phyloP scores from a whole-genome alignment of 2,113 vertebrate genomes.

The Anguilla japonica region DNA sequence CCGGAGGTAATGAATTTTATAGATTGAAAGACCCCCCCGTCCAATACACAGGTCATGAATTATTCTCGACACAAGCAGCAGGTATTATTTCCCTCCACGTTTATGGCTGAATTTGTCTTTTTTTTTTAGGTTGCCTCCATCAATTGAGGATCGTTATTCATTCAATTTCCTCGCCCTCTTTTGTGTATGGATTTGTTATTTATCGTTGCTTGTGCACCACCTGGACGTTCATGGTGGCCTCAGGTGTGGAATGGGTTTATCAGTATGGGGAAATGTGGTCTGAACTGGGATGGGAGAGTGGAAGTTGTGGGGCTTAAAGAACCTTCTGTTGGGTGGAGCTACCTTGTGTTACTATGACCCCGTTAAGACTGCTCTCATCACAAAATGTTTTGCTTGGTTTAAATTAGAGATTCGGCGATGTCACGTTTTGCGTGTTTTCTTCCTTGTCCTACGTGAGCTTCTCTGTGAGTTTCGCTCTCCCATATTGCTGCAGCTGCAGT shows the following conservation, averaged over 20 bases:
- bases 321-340: not conserved
- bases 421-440: not conserved
- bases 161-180: not conserved
- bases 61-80: constrained; percentile 38
- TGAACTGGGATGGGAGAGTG: no score
- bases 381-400: not conserved
- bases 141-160: constrained; percentile 17
- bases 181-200: constrained; percentile 9
- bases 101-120: constrained; percentile 34
- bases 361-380: not conserved
- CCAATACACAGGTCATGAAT: constrained; percentile 29
- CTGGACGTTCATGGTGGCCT: not conserved
- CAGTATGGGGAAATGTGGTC: not conserved
- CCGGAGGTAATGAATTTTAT: constrained; percentile 47
- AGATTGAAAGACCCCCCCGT: constrained; percentile 45
- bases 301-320: not conserved
- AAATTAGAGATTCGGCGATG: not conserved
- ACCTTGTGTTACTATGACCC: not conserved
- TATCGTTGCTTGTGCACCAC: not conserved
- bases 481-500: not conserved
- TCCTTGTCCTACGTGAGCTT: not conserved
- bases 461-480: not conserved
- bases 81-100: constrained; percentile 8
- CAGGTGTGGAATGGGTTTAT: not conserved
- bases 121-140: constrained; percentile 9